A percentile compares a stretch with the other conserved stretches of the same genome.
These are phyloP conservation scores for Apamea crenata DNA, from an alignment of 2,888 invertebrate genomes.

Conservation along the genomic window DNA sequence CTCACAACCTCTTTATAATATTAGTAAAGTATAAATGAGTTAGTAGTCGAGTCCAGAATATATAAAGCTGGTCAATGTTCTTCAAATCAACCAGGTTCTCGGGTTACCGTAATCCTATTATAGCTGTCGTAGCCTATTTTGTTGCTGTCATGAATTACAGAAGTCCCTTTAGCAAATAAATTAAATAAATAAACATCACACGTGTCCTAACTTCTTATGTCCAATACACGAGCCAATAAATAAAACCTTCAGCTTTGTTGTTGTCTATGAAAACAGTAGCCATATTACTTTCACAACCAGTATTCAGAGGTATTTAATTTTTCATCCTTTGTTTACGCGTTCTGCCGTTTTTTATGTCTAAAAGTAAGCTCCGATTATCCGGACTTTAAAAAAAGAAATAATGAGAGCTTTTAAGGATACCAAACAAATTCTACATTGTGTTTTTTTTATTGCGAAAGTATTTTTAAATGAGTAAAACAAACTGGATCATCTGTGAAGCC, in stretches of 20 bases:
- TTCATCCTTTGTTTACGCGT: conserved; percentile 30
- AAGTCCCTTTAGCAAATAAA: not conserved
- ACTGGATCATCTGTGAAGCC: not conserved
- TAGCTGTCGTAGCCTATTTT: not conserved
- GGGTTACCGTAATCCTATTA: not conserved
- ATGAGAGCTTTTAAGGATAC: conserved; percentile 22
- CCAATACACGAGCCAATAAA: not conserved
- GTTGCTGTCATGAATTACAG: not conserved
- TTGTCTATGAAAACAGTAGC: not conserved
- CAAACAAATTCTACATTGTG: conserved; percentile 12
- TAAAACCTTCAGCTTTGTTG: conserved; percentile 9
- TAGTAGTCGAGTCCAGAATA: not conserved
- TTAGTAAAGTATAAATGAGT: not conserved
- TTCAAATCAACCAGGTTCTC: not conserved
- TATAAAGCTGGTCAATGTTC: not conserved
- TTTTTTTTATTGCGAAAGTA: conserved; percentile 14
- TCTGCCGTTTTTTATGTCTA: conserved; percentile 2
- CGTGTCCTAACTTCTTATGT: too few species aligned
- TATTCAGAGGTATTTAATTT: conserved; percentile 28
- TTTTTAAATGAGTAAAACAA: not conserved
- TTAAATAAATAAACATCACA: not conserved
- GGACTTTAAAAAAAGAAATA: conserved; percentile 20
- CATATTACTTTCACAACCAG: conserved; percentile 3
- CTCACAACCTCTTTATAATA: too few species aligned
- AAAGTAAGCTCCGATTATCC: conserved; percentile 32